phyloP scores from a whole-genome alignment of 2,888 invertebrate genomes.

The Ypsolopha scabrella region DNA sequence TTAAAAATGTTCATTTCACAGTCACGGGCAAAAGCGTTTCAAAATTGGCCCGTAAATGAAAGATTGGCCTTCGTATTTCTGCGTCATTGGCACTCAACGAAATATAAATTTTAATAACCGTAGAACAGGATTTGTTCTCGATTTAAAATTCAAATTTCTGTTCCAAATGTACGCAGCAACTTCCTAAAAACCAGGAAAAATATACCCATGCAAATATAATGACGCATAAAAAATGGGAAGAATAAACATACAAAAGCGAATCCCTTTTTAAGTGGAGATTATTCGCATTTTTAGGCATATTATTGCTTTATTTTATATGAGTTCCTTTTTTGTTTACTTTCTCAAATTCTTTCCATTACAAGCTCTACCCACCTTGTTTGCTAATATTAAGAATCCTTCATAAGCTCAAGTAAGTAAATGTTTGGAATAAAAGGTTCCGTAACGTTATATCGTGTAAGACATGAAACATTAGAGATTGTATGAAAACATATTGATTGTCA shows the following conservation, averaged over 20 bases:
- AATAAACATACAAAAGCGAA: constrained; percentile 36
- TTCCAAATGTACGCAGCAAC: constrained; percentile 34
- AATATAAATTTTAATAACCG: constrained; percentile 50
- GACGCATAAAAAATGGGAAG: constrained; percentile 43
- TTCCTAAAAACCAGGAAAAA: constrained; percentile 37
- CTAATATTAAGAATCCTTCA: too few species aligned
- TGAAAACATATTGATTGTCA: too few species aligned
- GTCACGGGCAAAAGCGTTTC: constrained; percentile 30
- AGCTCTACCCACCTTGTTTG: too few species aligned
- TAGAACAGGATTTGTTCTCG: constrained; percentile 45
- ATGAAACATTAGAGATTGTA: too few species aligned
- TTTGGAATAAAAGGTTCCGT: too few species aligned
- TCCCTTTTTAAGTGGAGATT: constrained; percentile 14
- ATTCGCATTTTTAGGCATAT: not conserved
- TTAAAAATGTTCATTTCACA: constrained; percentile 5
- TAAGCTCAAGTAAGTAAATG: too few species aligned
- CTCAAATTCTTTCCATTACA: too few species aligned
- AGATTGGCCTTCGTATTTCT: constrained; percentile 53
- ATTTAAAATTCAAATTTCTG: constrained; percentile 57
- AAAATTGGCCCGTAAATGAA: constrained; percentile 37
- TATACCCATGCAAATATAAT: constrained; percentile 49
- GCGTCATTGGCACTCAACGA: constrained; percentile 47
- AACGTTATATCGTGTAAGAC: too few species aligned
- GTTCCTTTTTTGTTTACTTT: too few species aligned
- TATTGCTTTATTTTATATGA: too few species aligned